A percentile compares a stretch with the other conserved stretches of the same genome.
Conservation (phyloP, 2,797 vertebrate genomes). For the Darevskia mixta region DNA sequence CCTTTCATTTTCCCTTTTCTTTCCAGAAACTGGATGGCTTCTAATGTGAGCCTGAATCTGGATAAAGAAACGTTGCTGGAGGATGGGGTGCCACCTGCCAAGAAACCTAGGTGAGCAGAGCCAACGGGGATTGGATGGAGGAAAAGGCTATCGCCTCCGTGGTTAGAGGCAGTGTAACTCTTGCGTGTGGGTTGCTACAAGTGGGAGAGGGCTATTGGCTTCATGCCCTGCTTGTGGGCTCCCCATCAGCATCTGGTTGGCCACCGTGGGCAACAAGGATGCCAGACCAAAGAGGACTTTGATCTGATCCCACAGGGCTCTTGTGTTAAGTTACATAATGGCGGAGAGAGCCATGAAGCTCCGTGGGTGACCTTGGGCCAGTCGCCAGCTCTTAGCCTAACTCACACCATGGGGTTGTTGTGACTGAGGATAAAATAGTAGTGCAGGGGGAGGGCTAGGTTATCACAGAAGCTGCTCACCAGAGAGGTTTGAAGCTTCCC, state of each 20-base stretch:
- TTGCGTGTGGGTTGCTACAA: no score
- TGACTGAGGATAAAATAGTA: not conserved
- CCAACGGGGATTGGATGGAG: not conserved
- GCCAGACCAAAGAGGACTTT: no score
- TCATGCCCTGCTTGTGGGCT: no score
- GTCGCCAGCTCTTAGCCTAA: not conserved
- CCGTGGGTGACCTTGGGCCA: not conserved
- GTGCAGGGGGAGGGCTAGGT: not conserved
- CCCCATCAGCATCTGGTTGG: no score
- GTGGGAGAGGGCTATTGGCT: no score
- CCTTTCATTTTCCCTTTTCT: not conserved
- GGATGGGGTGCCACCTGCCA: conserved; percentile 89
- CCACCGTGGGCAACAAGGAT: no score
- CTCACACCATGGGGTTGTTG: not conserved
- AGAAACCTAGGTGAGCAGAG: conserved; percentile 90
- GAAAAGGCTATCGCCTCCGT: not conserved
- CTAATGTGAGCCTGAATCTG: conserved; percentile 74
- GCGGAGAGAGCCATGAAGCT: not conserved
- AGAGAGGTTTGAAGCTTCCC: not conserved
- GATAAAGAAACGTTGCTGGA: conserved; percentile 72
- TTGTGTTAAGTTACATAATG: no score
- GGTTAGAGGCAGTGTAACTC: not conserved
- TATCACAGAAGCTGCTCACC: not conserved
- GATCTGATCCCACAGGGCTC: no score
- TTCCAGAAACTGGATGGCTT: conserved; percentile 83